Base-by-base conservation (phyloP, 2,888 invertebrate species). In the Seira sanloemensis region DNA sequence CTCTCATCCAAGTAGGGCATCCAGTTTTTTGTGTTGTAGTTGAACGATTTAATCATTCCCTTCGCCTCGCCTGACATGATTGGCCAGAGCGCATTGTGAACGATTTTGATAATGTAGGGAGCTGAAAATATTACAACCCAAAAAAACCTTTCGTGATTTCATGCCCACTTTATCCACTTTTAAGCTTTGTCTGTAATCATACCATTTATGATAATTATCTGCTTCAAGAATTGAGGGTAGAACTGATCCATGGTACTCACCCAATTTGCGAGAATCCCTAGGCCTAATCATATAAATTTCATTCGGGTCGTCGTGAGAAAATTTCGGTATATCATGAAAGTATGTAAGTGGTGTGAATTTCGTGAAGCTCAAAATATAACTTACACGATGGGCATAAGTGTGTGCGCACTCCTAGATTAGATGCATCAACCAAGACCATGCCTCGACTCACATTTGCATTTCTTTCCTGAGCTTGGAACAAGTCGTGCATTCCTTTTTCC, bases 191-290 rank as follows among this genome's bases (percentile, higher is more conserved):
- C n/a, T n/a, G n/a, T n/a, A n/a, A n/a, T n/a, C 26, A 9, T 24
- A 26, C 26, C 67, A n/a, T 67, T 67, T 23, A 67, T 26, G 2
- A 67, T 2, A 26, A 67, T 67, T 12, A 67, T 67, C n/a, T 67
- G 26, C 26, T 25, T 67, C 25, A 67, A 5, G 21, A 67, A 67
- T 18, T 26, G 67, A 7, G 67, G 67, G n/a, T 67, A 67, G 26
- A 21, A 65, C 16, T 50, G 2, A 18, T 50, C 50, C 50, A 50
- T 50, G 16, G 16, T 50, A 16, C 50, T 50, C 50, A 50, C 50
- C 50, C 50, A 50, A 50, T 50, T 50, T 12, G 50, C 2, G 50
- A 50, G 50, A 50, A 50, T 50, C 16, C 50, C 16, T 50, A 50
- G n/a, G 16, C 50, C 50, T 50, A 50, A 50, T 2, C 4, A 37